These are phyloP conservation scores for Saccostrea cuccullata DNA, from an alignment of 1,140 invertebrate species.

Conservation along the genomic window DNA sequence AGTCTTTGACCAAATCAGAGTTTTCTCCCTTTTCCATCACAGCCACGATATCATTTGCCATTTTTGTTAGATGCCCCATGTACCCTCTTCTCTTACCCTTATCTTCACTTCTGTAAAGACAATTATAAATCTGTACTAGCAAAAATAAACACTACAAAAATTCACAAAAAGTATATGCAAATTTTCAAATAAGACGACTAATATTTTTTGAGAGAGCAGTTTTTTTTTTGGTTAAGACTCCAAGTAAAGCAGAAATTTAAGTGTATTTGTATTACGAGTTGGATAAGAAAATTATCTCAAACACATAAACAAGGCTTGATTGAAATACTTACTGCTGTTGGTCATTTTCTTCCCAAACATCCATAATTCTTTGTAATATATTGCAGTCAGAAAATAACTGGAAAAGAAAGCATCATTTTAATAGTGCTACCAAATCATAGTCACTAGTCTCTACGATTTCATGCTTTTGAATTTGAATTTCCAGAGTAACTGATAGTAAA, in stretches of 20 bases:
- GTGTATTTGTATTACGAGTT: too few species aligned
- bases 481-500: not conserved
- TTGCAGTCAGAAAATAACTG: constrained; percentile 85
- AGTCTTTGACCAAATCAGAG: constrained; percentile 75
- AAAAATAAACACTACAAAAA: too few species aligned
- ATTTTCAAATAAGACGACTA: not conserved
- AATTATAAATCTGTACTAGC: too few species aligned
- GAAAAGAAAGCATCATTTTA: constrained; percentile 48
- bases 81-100: constrained; percentile 83
- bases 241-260: too few species aligned
- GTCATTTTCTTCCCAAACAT: constrained; percentile 84
- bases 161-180: too few species aligned
- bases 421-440: not conserved
- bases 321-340: constrained; percentile 76
- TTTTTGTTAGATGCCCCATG: constrained; percentile 88
- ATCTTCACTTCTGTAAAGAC: constrained; percentile 75
- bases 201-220: not conserved
- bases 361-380: constrained; percentile 84
- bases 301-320: not conserved
- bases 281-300: not conserved
- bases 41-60: constrained; percentile 84
- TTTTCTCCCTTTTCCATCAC: constrained; percentile 78
- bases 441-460: not conserved
- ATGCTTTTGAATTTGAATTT: not conserved
- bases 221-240: not conserved